These are phyloP conservation scores for Trachelipus rathkii DNA, from an alignment of 1,140 invertebrate species.

Conservation along the genomic window DNA sequence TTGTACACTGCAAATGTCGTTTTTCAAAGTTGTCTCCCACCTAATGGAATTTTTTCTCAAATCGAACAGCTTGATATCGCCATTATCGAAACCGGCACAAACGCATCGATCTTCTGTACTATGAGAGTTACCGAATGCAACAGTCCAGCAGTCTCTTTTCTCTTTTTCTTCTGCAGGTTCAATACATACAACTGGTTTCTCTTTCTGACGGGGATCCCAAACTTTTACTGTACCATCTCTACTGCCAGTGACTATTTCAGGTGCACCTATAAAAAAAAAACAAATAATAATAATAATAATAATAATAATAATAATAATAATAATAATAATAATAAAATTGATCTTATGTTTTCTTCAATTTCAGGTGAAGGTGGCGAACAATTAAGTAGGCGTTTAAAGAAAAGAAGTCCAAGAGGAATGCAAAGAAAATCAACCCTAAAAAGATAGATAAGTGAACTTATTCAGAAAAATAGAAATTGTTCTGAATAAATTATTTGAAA, in stretches of 20 bases:
- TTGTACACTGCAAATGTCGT: conserved; percentile 85
- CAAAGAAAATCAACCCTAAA: too few relatives aligned
- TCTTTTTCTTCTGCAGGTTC: conserved; percentile 58
- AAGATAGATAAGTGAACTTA: too few relatives aligned
- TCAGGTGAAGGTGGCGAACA: too few relatives aligned
- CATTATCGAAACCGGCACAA: conserved; percentile 91
- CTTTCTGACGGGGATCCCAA: conserved; percentile 85
- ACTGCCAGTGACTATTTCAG: conserved; percentile 89
- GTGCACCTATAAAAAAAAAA: conserved; percentile 63
- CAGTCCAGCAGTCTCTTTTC: conserved; percentile 78
- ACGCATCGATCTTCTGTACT: conserved; percentile 78
- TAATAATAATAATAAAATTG: neutral
- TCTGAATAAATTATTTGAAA: too few relatives aligned
- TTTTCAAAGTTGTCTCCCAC: conserved; percentile 90
- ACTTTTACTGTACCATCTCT: conserved; percentile 90
- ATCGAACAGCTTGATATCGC: conserved; percentile 93
- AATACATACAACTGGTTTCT: conserved; percentile 81
- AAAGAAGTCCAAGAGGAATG: too few relatives aligned
- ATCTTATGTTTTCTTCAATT: too few relatives aligned
- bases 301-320: neutral
- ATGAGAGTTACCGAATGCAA: conserved; percentile 80
- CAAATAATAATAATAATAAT: neutral
- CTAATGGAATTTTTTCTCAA: conserved; percentile 73
- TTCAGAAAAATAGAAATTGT: too few relatives aligned
- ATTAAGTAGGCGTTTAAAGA: neutral